Base-by-base conservation (phyloP, 1,140 invertebrate genomes). In the Caerostris darwini region DNA sequence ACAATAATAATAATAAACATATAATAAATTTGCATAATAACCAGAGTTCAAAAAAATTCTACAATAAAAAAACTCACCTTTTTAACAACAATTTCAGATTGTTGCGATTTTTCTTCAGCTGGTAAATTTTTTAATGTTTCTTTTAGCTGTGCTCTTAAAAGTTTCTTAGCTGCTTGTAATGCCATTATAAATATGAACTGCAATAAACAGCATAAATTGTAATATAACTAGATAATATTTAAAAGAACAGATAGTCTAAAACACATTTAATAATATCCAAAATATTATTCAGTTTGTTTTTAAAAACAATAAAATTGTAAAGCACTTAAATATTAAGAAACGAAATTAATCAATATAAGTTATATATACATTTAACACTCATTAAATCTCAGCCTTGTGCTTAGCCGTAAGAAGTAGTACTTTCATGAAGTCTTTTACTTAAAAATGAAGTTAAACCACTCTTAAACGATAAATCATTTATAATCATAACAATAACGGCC, bases 41-140 rank as follows among this genome's bases (percentile, higher is more conserved):
- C 2, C 34, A 34, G 34, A 34, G 34, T 1, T 2, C 34, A 34
- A 71, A 50, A 77, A 5, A 8, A 53, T 50, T 0, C 6, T 7
- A 53, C 12, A 50, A 12, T 77, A 12, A 77, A 69, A 12, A 50
- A 50, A 86, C 50, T 85, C 50, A 81, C 85, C 67, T 93, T 93
- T 12, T 77, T 61, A n/a, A 81, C 19, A 7, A 93, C 85, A 56
- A 89, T 14, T 54, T 87, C 14, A 58, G 92, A 93, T n/a, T 93
- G 85, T 3, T 12, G 12, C 5, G 8, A 10, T 69, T 81, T 93
- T 54, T 93, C 69, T 64, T 88, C 92, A n/a, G 8, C 6, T n/a
- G 92, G 77, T n/a, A 93, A 85, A 64, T n/a, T 88, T 81, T 88
- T 93, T n/a, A 93, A 57, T 81, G 34, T 34, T 53, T 89, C 56